A percentile compares a stretch with the other conserved stretches of the same genome.
Evolutionary conservation across 2,888 invertebrate genomes (phyloP).

Genomic region (Sinhomidia bicolor): DNA sequence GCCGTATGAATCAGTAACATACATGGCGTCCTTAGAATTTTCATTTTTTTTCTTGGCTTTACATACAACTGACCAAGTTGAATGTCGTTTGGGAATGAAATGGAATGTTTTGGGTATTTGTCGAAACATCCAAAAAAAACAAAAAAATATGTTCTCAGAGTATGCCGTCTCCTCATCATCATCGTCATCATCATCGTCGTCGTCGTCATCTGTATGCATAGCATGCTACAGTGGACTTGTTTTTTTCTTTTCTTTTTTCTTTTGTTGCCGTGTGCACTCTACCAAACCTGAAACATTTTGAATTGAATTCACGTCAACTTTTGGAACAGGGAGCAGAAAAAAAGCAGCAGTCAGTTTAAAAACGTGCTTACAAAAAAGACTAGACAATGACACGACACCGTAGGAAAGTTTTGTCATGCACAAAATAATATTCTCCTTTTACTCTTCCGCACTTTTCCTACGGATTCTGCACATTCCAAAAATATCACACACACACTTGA

Average conservation of each 20-base stretch:
- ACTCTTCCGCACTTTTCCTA: no score
- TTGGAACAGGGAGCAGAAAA: neutral
- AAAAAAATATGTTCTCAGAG: no score
- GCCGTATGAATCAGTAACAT: no score
- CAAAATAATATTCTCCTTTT: neutral
- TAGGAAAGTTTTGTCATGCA: neutral
- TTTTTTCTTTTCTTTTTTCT: neutral
- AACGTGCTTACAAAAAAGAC: neutral
- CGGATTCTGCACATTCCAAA: no score
- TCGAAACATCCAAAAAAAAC: neutral
- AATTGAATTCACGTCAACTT: conserved; percentile 21
- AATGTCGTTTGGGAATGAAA: neutral
- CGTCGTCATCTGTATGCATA: conserved; percentile 34
- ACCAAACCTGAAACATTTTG: neutral
- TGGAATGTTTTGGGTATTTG: neutral
- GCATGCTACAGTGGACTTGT: neutral
- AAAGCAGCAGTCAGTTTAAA: conserved; percentile 2
- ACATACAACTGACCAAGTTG: neutral
- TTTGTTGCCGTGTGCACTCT: neutral
- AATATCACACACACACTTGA: no score
- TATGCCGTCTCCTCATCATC: no score
- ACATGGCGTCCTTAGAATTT: no score
- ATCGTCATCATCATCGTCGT: no score
- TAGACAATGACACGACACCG: neutral
- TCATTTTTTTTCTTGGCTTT: no score